These are phyloP conservation scores for Chironomus tepperi DNA, from an alignment of 1,140 invertebrate species.

Conservation along the genomic window DNA sequence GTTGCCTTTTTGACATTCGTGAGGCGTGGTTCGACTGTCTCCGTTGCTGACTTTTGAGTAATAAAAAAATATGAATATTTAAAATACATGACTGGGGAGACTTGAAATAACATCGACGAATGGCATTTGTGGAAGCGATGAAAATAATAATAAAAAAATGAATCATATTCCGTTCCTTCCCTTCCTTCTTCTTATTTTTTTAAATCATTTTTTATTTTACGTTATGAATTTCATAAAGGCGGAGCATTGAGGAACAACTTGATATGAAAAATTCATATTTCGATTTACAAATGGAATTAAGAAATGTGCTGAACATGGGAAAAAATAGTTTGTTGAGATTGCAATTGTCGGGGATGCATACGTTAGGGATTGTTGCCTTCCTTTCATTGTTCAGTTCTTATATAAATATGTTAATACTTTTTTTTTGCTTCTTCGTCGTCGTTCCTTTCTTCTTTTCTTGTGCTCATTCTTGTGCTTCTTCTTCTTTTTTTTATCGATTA, in stretches of 20 bases:
- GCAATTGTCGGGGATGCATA: neutral
- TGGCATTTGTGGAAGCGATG: neutral
- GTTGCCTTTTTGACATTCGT: neutral
- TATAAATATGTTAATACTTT: neutral
- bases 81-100: neutral
- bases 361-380: neutral
- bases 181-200: neutral
- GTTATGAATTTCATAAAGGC: neutral
- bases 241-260: neutral
- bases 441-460: neutral
- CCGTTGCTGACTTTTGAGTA: neutral
- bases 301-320: neutral
- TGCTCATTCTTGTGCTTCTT: neutral
- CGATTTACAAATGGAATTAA: neutral
- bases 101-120: neutral
- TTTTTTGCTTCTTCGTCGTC: too few relatives aligned
- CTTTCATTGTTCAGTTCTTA: slow-evolving; percentile 1
- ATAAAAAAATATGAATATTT: neutral
- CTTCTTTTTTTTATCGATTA: neutral
- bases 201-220: slow-evolving; percentile 5
- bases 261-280: slow-evolving; percentile 11
- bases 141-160: neutral
- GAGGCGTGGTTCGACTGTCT: neutral
- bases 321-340: neutral
- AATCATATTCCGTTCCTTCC: neutral